These are phyloP conservation scores for Drosophila insularis DNA, from an alignment of 1,140 invertebrate genomes.

Conservation along the genomic window DNA sequence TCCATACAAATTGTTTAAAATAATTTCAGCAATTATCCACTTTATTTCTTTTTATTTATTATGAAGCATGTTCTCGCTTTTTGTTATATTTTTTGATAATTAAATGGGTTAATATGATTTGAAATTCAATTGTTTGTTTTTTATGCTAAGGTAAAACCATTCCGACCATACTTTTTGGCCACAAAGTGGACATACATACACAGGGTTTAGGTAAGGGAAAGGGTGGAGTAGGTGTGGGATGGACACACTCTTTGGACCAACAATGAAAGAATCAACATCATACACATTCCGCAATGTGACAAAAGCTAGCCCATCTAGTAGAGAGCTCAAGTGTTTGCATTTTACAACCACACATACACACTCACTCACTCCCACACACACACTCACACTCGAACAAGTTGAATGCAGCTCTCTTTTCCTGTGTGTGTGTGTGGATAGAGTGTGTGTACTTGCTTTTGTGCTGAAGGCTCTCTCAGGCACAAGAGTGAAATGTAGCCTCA, in stretches of 20 bases:
- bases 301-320: conserved; percentile 49
- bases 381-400: conserved; percentile 34
- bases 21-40: too few relatives aligned
- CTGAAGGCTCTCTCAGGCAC: not conserved
- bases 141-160: too few relatives aligned
- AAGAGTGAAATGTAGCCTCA: conserved; percentile 7
- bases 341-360: conserved; percentile 65
- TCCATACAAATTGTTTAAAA: too few relatives aligned
- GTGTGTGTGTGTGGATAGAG: not conserved
- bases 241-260: not conserved
- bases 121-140: too few relatives aligned
- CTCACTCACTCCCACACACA: conserved; percentile 12
- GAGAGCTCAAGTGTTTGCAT: conserved; percentile 75
- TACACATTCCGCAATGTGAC: not conserved
- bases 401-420: conserved; percentile 69
- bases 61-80: too few relatives aligned
- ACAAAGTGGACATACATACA: too few relatives aligned
- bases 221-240: not conserved
- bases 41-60: too few relatives aligned
- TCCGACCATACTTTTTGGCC: too few relatives aligned
- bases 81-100: too few relatives aligned
- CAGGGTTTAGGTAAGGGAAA: not conserved
- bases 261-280: conserved; percentile 24
- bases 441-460: conserved; percentile 4
- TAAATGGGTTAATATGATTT: too few relatives aligned